These are phyloP conservation scores for Carollia perspicillata DNA, from an alignment of 2,113 vertebrate genomes.

Conservation along the genomic window DNA sequence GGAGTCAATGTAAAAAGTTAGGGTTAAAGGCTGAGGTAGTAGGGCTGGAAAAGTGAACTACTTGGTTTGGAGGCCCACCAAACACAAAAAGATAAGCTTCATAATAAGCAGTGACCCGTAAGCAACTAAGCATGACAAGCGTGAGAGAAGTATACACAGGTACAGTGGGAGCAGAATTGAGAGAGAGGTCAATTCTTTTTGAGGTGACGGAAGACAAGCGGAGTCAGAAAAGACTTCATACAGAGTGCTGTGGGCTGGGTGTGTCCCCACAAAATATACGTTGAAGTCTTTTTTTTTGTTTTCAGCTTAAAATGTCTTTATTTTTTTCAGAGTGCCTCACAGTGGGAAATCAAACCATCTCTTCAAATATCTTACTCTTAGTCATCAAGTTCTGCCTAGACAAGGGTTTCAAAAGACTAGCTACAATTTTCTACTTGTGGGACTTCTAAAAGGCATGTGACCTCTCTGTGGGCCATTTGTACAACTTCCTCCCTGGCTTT, in stretches of 20 bases:
- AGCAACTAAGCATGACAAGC: neutral
- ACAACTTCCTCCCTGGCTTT: neutral
- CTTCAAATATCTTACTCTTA: conserved; percentile 1
- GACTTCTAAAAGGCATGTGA: neutral
- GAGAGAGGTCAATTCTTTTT: neutral
- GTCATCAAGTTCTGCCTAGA: neutral
- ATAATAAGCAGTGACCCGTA: neutral
- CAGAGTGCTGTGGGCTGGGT: neutral
- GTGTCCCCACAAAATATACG: neutral
- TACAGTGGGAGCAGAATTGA: neutral
- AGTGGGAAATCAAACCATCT: neutral
- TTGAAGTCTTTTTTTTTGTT: neutral
- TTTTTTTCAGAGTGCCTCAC: neutral
- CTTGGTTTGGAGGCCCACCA: neutral
- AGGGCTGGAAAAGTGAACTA: neutral
- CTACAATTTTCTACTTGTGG: neutral
- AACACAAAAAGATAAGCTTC: neutral
- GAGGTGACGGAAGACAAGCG: neutral
- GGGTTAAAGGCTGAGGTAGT: neutral
- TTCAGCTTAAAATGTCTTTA: neutral
- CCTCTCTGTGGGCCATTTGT: neutral
- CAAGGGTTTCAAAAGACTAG: conserved; percentile 13
- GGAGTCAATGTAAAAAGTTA: neutral
- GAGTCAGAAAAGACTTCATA: conserved; percentile 4
- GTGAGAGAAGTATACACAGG: neutral